These are phyloP conservation scores for Psittacula echo DNA, from an alignment of 2,797 vertebrate species.

Conservation along the genomic window DNA sequence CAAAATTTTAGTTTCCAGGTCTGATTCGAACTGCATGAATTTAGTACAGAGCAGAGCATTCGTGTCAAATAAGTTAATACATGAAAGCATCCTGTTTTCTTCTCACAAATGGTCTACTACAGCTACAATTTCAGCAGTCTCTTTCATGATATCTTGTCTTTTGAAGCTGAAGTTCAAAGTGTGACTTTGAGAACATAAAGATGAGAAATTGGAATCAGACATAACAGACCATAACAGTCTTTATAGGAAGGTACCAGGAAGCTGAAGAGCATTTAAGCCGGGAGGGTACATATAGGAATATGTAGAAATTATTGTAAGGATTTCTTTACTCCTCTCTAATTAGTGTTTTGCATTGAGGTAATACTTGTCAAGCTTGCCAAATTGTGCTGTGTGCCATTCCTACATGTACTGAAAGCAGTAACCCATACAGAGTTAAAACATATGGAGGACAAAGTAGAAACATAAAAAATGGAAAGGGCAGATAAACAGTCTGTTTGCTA, in stretches of 20 bases:
- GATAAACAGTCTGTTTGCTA: background rate
- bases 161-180: constrained; percentile 48
- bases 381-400: background rate
- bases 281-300: background rate
- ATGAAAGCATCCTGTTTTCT: constrained; percentile 42
- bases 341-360: background rate
- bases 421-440: background rate
- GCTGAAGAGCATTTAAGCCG: background rate
- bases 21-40: background rate
- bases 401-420: background rate
- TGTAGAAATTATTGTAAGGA: background rate
- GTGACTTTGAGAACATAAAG: constrained; percentile 19
- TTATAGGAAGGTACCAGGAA: background rate
- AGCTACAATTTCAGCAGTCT: constrained; percentile 25
- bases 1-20: constrained; percentile 17
- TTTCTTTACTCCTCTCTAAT: background rate
- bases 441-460: background rate
- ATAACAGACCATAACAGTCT: background rate
- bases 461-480: background rate
- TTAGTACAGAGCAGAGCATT: background rate
- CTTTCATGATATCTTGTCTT: background rate
- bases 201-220: background rate
- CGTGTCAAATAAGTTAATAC: constrained; percentile 26
- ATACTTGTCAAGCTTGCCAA: background rate
- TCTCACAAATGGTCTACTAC: background rate